Base-by-base conservation (phyloP, 2,888 invertebrate species). In the Hydrotaea diabolus region DNA sequence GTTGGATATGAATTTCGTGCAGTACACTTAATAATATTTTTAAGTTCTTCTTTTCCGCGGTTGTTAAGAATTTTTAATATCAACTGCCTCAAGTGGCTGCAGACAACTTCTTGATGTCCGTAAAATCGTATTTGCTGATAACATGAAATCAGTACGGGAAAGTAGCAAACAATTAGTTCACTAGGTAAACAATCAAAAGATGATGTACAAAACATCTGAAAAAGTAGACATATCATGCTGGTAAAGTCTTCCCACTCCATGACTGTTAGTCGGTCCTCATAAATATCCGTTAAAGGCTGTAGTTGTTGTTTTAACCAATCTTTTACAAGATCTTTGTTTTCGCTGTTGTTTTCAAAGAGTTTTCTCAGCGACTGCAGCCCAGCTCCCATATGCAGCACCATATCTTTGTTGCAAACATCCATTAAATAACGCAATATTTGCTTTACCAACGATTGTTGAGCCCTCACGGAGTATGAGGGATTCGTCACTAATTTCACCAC, bases 141-240 rank as follows among this genome's bases (percentile, higher is more conserved):
- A 0, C 91, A 80, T 49, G 89, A 90, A 4, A 93, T 72, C 0
- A 92, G 84, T 0, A 92, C 2, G 0, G 91, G 91, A 11, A 92
- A 21, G 77, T 89, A 91, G 0, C 78, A 57, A 3, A 88, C 79
- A 1, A 92, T 66, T 11, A 91, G 69, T 0, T 83, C 87, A 77
- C 91, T 92, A 9, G 91, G 91, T 19, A 92, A 75, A 15, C 91
- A 90, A 11, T 90, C 89, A 39, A 91, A 87, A 0, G 88, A 88
- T 5, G 92, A 91, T n/a, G 88, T 88, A 73, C 91, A 91, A 78
- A 92, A 92, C 0, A 90, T 87, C 2, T 89, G 89, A 62, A 89
- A 90, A 73, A 89, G 83, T n/a, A 90, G 77, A 0, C 86, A 86
- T 15, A 91, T 85, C 2, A 88, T 82, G 2, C 77, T 66, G 8